A percentile compares a stretch with the other conserved stretches of the same genome.
Conservation (phyloP, 2,797 vertebrate genomes). For the Argya squamiceps region DNA sequence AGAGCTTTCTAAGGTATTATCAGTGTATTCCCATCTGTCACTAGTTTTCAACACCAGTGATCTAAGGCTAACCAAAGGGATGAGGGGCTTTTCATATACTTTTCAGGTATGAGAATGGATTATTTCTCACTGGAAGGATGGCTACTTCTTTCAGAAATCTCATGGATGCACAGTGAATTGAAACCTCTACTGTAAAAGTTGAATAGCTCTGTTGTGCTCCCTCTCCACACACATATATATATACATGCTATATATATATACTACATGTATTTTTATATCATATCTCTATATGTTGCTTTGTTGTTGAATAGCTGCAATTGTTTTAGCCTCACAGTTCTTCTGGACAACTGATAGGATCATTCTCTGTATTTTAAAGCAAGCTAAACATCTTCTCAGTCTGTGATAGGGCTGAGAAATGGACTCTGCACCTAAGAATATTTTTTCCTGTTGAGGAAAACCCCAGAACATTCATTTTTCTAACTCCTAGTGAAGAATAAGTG, state of each 20-base stretch:
- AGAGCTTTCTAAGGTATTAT: background rate
- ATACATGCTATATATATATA: fast-evolving
- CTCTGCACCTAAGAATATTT: background rate
- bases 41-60: background rate
- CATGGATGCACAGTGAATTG: background rate
- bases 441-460: background rate
- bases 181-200: background rate
- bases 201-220: background rate
- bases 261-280: background rate
- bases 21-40: background rate
- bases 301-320: background rate
- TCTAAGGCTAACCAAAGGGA: background rate
- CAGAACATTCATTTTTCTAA: background rate
- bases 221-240: fast-evolving
- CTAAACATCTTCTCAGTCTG: background rate
- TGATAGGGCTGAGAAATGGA: background rate
- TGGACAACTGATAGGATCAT: background rate
- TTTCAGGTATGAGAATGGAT: background rate
- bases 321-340: background rate
- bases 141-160: background rate
- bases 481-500: background rate
- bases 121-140: background rate
- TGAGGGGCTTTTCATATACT: background rate
- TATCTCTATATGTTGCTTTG: background rate
- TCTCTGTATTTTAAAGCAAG: background rate